Percentiles rank a stretch among this genome's conserved stretches.
These are phyloP conservation scores for Caenorhabditis virilis DNA, from an alignment of 2,888 invertebrate genomes.

Conservation along the genomic window DNA sequence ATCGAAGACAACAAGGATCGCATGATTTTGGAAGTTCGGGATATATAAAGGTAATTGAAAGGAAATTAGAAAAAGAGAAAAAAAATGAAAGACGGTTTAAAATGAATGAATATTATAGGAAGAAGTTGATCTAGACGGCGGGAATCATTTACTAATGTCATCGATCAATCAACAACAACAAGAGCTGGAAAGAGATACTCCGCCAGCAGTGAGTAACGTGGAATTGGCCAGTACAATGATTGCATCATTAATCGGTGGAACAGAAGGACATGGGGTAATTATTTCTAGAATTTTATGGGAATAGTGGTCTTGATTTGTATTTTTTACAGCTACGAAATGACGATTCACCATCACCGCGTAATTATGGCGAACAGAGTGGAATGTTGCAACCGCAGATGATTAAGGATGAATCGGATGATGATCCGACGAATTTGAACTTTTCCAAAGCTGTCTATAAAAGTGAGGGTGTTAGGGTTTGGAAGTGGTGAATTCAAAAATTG, in stretches of 20 bases:
- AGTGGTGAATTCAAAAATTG: no score
- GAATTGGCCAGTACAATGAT: conserved; percentile 59
- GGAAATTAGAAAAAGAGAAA: background rate
- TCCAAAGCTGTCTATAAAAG: no score
- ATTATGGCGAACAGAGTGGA: conserved; percentile 19
- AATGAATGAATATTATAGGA: conserved; percentile 3
- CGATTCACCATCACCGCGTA: conserved; percentile 37
- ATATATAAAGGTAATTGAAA: conserved; percentile 40
- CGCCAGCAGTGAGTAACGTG: conserved; percentile 62
- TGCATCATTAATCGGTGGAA: conserved; percentile 53
- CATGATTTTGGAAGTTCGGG: conserved; percentile 24
- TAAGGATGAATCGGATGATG: conserved; percentile 38
- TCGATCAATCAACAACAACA: conserved; percentile 28
- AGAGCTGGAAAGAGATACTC: conserved; percentile 60
- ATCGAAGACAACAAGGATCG: conserved; percentile 26
- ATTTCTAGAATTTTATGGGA: conserved; percentile 1
- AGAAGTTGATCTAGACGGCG: conserved; percentile 22
- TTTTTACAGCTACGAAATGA: background rate
- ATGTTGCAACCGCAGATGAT: conserved; percentile 33
- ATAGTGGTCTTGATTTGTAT: background rate
- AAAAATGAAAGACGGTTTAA: background rate
- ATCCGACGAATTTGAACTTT: no score
- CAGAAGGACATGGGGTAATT: conserved; percentile 8
- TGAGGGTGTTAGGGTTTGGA: no score
- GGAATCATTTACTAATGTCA: conserved; percentile 21